Evolutionary conservation across 2,888 invertebrate genomes (phyloP).

Genomic region (Silvanus unidentatus): DNA sequence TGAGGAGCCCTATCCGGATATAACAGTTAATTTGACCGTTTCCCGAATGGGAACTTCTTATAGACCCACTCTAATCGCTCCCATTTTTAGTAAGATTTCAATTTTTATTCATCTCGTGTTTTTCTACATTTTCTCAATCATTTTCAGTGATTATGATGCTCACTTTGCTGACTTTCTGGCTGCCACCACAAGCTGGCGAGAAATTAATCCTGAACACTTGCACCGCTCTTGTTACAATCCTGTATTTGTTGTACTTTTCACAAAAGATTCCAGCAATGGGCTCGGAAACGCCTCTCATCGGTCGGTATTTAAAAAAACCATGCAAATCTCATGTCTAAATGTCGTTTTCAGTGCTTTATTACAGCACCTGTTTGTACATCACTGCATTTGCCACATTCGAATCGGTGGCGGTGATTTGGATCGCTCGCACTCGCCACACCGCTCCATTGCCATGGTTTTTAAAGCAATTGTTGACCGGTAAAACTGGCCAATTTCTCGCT

Average conservation of each 20-base stretch:
- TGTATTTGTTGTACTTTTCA: conserved; percentile 59
- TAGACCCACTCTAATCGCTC: conserved; percentile 56
- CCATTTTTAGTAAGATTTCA: conserved; percentile 48
- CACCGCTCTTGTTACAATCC: conserved; percentile 54
- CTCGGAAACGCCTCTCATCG: conserved; percentile 52
- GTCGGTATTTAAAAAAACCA: conserved; percentile 38
- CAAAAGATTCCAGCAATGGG: conserved; percentile 54
- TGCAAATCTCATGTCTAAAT: conserved; percentile 3
- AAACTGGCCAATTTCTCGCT: conserved; percentile 44
- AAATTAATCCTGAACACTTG: conserved; percentile 58
- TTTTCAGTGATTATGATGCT: conserved; percentile 53
- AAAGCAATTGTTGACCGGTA: conserved; percentile 46
- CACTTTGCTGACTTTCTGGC: conserved; percentile 57
- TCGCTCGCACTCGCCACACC: conserved; percentile 47
- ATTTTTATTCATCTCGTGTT: too few species aligned
- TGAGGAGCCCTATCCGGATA: conserved; percentile 50
- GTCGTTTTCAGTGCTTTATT: conserved; percentile 52
- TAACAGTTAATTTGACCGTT: conserved; percentile 50
- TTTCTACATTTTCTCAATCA: too few species aligned
- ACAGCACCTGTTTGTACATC: conserved; percentile 51
- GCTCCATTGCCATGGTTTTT: conserved; percentile 50
- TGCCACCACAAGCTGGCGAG: conserved; percentile 62
- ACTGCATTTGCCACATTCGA: conserved; percentile 51
- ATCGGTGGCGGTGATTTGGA: conserved; percentile 51
- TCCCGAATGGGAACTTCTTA: conserved; percentile 56